Percentiles rank a stretch among this genome's conserved stretches.
Conservation (phyloP, 2,888 invertebrate genomes). For the Lamproptera curius region DNA sequence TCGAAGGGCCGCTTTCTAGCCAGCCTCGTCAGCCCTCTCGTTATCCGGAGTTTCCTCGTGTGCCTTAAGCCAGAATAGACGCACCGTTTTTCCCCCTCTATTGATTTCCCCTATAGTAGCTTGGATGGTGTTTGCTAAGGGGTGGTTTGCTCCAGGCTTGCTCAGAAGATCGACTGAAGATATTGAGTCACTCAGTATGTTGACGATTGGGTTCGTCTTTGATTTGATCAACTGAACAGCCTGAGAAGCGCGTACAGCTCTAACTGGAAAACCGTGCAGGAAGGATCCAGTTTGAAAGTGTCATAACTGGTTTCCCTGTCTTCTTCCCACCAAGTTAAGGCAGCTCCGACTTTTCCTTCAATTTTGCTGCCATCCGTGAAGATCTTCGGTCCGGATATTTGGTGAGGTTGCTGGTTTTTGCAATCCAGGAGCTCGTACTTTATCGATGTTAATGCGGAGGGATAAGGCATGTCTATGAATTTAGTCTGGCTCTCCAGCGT, state of each 20-base stretch:
- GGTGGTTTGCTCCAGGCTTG: slow-evolving; percentile 4
- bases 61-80: slow-evolving; percentile 17
- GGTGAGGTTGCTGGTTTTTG: slow-evolving; percentile 1
- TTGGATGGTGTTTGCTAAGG: background rate
- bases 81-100: slow-evolving; percentile 3
- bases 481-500: background rate
- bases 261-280: slow-evolving; percentile 26
- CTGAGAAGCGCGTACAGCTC: slow-evolving; percentile 20
- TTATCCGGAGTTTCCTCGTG: slow-evolving; percentile 11
- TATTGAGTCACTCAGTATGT: slow-evolving; percentile 23
- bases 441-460: background rate
- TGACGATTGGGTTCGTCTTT: background rate
- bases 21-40: background rate
- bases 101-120: background rate
- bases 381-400: slow-evolving; percentile 4
- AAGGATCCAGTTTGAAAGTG: slow-evolving; percentile 15
- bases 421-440: slow-evolving; percentile 1
- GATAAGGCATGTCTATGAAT: slow-evolving; percentile 4
- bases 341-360: slow-evolving; percentile 23
- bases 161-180: slow-evolving; percentile 17
- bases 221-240: background rate
- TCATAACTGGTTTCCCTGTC: slow-evolving; percentile 8
- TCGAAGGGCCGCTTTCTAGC: background rate
- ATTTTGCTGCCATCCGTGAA: slow-evolving; percentile 27
- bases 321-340: slow-evolving; percentile 19